Percentiles rank a stretch among this genome's conserved stretches.
Conservation (phyloP, 2,797 vertebrate genomes). For the Hirundo rustica region DNA sequence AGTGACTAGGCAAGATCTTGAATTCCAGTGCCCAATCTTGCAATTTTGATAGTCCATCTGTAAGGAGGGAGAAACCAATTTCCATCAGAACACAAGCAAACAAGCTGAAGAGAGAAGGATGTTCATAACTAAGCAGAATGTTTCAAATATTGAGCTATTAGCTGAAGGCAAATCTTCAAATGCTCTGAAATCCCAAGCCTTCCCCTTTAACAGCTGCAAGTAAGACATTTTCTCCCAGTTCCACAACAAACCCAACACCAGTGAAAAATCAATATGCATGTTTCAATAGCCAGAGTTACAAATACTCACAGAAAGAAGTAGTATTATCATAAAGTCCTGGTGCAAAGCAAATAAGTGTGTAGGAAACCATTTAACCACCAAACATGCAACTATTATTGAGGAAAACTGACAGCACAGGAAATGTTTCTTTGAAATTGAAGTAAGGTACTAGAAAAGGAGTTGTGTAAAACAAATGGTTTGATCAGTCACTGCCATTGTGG, state of each 20-base stretch:
- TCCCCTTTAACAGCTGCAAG: neutral
- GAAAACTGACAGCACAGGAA: neutral
- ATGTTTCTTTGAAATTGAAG: neutral
- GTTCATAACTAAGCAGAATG: neutral
- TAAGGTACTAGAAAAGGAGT: neutral
- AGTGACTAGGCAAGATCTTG: neutral
- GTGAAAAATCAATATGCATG: neutral
- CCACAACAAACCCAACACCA: neutral
- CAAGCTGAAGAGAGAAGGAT: neutral
- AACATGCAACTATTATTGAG: neutral
- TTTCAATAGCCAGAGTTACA: neutral
- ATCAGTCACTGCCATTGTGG: neutral
- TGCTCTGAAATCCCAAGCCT: neutral
- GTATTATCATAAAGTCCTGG: neutral
- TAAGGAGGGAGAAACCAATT: neutral
- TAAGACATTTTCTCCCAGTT: neutral
- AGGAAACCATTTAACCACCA: neutral
- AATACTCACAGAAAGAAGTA: neutral
- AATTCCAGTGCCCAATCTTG: neutral
- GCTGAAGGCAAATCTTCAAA: neutral
- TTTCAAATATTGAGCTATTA: neutral
- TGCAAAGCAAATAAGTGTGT: neutral
- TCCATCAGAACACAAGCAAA: neutral
- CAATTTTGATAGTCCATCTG: neutral
- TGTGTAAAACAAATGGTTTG: neutral